Percentiles rank a stretch among this genome's conserved stretches.
Evolutionary conservation across 1,140 invertebrate genomes (phyloP).

Genomic region (Trichonephila clavipes): DNA sequence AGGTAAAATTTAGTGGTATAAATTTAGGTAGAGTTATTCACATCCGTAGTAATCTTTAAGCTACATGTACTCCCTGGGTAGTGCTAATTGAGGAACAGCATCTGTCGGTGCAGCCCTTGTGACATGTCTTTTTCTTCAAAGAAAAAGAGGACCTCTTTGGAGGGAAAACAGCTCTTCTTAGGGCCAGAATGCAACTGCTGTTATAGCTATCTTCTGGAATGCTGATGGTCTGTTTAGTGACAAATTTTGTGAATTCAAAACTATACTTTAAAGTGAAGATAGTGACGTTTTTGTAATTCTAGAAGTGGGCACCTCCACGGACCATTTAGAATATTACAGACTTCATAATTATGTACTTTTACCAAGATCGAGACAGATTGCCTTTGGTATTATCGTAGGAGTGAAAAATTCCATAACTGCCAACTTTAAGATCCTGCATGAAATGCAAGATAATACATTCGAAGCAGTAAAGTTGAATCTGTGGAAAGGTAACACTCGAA

Average conservation of each 20-base stretch:
- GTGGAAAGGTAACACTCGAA: neutral
- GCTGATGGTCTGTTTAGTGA: neutral
- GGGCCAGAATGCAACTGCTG: neutral
- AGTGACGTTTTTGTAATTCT: constrained; percentile 44
- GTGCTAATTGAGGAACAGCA: constrained; percentile 10
- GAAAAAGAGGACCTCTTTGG: neutral
- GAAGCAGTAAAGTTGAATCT: constrained; percentile 36
- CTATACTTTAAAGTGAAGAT: neutral
- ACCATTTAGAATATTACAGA: constrained; percentile 32
- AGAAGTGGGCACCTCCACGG: constrained; percentile 43
- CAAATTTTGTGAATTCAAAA: neutral
- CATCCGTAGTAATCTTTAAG: too few species aligned
- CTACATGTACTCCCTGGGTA: neutral
- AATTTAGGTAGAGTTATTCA: too few species aligned
- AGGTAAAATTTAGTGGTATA: too few species aligned
- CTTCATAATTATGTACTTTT: neutral
- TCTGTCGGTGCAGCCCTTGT: neutral
- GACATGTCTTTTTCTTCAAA: too few species aligned
- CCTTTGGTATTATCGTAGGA: constrained; percentile 52
- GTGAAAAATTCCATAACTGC: constrained; percentile 27
- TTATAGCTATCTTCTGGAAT: constrained; percentile 20
- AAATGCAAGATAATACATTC: neutral
- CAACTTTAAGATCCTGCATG: constrained; percentile 30
- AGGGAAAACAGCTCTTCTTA: neutral
- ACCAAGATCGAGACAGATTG: constrained; percentile 48